phyloP scores from a whole-genome alignment of 2,797 vertebrate species.

The Megalops cyprinoides region DNA sequence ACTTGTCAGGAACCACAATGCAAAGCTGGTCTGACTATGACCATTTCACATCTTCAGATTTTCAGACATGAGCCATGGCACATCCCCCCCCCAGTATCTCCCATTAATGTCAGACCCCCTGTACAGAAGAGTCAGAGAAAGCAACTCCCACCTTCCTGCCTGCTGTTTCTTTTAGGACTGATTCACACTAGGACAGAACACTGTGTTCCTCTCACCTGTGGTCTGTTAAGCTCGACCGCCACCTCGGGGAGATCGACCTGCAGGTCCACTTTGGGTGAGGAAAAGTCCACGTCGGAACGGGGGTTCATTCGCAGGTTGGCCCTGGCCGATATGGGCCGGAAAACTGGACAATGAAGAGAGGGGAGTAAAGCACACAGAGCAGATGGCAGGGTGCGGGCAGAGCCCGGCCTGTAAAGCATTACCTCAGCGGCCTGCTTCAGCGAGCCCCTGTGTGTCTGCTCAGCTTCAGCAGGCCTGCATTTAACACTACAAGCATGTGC shows the following conservation, averaged over 20 bases:
- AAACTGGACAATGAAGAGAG: conserved; percentile 73
- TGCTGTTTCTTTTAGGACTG: no score
- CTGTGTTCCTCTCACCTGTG: conserved; percentile 80
- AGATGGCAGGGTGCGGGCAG: neutral
- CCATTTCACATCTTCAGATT: neutral
- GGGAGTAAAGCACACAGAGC: conserved; percentile 17
- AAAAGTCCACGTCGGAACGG: conserved; percentile 90
- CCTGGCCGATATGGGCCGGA: conserved; percentile 90
- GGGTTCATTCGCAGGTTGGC: conserved; percentile 97
- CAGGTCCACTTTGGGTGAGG: conserved; percentile 90
- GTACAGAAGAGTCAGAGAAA: neutral
- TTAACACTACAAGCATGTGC: neutral
- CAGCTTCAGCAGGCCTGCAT: neutral
- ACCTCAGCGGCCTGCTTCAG: no score
- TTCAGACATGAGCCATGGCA: neutral
- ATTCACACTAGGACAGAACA: neutral
- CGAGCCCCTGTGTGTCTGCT: no score
- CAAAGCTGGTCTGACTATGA: neutral
- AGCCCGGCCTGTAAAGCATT: no score
- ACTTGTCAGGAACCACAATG: no score
- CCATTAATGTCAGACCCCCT: neutral
- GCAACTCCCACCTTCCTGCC: no score
- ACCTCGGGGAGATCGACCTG: conserved; percentile 89
- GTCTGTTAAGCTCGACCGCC: conserved; percentile 88
- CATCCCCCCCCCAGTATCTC: no score